These are phyloP conservation scores for Mobula hypostoma DNA, from an alignment of 2,113 vertebrate species.

Conservation along the genomic window DNA sequence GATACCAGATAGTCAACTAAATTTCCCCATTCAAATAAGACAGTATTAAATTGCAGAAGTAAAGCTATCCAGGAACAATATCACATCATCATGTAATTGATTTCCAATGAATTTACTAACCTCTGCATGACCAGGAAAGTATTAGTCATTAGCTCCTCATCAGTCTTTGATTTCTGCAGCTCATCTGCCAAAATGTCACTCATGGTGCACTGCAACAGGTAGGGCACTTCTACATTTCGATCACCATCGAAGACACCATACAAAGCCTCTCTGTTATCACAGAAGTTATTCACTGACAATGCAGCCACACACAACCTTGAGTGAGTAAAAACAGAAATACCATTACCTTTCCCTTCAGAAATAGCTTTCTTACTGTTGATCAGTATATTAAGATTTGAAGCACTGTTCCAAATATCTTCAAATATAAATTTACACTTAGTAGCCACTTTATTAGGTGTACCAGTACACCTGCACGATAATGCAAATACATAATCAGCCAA, in stretches of 20 bases:
- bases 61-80: neutral
- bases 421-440: neutral
- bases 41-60: neutral
- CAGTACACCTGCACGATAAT: too few species aligned
- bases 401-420: neutral
- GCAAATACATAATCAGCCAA: too few species aligned
- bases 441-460: too few species aligned
- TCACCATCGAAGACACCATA: constrained; percentile 96
- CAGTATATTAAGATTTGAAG: neutral
- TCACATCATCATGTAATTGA: neutral
- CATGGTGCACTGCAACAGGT: constrained; percentile 94
- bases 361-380: neutral
- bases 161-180: constrained; percentile 83
- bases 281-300: constrained; percentile 86
- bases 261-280: constrained; percentile 83
- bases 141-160: constrained; percentile 94
- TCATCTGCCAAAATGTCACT: constrained; percentile 91
- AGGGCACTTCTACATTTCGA: constrained; percentile 89
- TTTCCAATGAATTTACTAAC: constrained; percentile 49
- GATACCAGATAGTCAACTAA: neutral
- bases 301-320: constrained; percentile 87
- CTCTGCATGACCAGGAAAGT: constrained; percentile 97
- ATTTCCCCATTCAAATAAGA: constrained; percentile 1
- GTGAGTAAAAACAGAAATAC: constrained; percentile 13
- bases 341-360: neutral